Base-by-base conservation (phyloP, 2,797 vertebrate species). In the Myotis myotis region DNA sequence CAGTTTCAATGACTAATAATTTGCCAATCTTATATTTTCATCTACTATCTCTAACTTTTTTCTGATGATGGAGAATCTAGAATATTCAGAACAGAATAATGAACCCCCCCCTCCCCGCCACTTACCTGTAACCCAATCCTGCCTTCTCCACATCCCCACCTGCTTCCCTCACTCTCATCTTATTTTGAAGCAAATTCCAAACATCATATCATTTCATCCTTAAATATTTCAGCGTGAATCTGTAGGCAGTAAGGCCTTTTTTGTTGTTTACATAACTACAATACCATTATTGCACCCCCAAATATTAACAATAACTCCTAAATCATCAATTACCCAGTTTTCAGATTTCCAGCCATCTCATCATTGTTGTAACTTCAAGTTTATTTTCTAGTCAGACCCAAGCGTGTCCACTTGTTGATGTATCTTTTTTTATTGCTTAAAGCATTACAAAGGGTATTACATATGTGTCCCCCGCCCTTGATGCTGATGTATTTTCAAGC, bases 101-200 rank as follows among this genome's bases (percentile, higher is more conserved):
- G 33, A 90, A 22, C 75, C 38, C 51, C 13, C 57, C 10, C 10
- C 25, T 2, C 55, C 22, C 8, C 47, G 12, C 30, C 47, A 12
- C 30, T 88, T 33, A 41, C 66, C 71, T 4, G 2, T 66, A n/a
- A 11, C 17, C 57, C 22, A 15, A 16, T 41, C 19, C 47, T 92
- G 36, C 49, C 12, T 5, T 17, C 20, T 22, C 51, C 38, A 51
- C 4, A 33, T 4, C n/a, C 19, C 75, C 3, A 53, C 38, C 82
- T 16, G 20, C 15, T 86, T 83, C 44, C 38, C 71, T 28, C 17
- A 2, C 47, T 33, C 66, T 75, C 13, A 6, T 22, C 36, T 64
- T 94, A 78, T 70, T 91, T 74, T 83, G 74, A 81, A 95, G 44
- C 68, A 71, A 47, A 91, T 71, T 38, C 53, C 49, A 66, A 49